Percentiles rank a stretch among this genome's conserved stretches.
These are phyloP conservation scores for Cantharis nigra DNA, from an alignment of 2,888 invertebrate species.

Conservation along the genomic window DNA sequence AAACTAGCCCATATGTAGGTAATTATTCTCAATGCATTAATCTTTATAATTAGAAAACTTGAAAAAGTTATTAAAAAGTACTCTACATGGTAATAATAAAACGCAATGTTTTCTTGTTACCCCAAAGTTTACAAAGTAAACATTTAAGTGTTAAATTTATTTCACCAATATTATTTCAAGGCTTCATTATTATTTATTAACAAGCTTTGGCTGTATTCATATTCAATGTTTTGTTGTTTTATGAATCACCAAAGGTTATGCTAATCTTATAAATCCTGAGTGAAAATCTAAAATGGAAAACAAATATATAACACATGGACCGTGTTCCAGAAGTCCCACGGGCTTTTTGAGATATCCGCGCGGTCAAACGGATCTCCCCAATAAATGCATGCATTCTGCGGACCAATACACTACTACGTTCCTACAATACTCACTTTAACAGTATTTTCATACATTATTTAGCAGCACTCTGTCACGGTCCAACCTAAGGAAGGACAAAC, in stretches of 20 bases:
- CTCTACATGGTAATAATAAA: not conserved
- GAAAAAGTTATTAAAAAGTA: not conserved
- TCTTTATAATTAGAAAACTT: too few species aligned
- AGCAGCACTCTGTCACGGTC: conserved; percentile 44
- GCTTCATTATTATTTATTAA: conserved; percentile 1
- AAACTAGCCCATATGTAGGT: too few species aligned
- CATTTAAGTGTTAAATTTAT: not conserved
- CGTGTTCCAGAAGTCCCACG: conserved; percentile 35
- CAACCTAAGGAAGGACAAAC: conserved; percentile 39
- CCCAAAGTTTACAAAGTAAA: not conserved
- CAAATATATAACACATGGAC: conserved; percentile 36
- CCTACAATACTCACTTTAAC: conserved; percentile 33
- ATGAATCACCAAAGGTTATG: conserved; percentile 30
- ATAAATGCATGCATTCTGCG: conserved; percentile 36
- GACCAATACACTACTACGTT: conserved; percentile 31
- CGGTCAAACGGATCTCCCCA: conserved; percentile 35
- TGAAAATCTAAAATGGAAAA: conserved; percentile 35
- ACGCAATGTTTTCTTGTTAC: not conserved
- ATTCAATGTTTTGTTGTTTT: conserved; percentile 9
- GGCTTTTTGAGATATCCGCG: conserved; percentile 36
- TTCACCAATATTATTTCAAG: not conserved
- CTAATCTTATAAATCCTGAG: conserved; percentile 33
- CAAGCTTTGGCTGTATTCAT: not conserved
- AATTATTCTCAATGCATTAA: too few species aligned
- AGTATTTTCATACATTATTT: conserved; percentile 41